Percentiles rank a stretch among this genome's conserved stretches.
Conservation (phyloP, 2,113 vertebrate species). For the Eclectus roratus region DNA sequence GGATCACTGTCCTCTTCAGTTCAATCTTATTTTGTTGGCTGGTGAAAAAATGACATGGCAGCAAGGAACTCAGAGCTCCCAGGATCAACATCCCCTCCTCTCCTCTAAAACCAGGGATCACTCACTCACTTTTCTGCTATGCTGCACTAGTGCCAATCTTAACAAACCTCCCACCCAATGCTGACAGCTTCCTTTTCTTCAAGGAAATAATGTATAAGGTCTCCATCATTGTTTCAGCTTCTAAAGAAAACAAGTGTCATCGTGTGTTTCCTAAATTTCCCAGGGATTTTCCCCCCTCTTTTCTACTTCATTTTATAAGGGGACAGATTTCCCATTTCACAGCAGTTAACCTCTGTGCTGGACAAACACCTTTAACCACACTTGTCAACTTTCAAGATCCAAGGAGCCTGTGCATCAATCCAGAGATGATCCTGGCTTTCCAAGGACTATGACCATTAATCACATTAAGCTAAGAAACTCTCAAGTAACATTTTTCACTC, state of each 20-base stretch:
- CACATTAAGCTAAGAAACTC: background rate
- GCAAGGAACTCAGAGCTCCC: background rate
- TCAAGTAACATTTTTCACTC: background rate
- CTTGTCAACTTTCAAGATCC: background rate
- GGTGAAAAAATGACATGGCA: background rate
- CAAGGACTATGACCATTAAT: background rate
- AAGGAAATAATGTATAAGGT: background rate
- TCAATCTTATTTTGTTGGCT: background rate
- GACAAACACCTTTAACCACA: background rate
- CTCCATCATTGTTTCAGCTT: background rate
- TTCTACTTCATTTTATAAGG: background rate
- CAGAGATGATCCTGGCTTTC: background rate
- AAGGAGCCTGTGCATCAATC: background rate
- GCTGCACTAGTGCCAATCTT: background rate
- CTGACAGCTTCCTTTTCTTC: background rate
- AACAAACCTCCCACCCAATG: background rate
- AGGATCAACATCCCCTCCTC: fast-evolving
- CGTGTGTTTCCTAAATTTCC: background rate
- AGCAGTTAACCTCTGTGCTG: background rate
- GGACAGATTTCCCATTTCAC: background rate
- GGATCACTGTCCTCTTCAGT: background rate
- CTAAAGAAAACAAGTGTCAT: background rate
- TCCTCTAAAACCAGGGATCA: background rate
- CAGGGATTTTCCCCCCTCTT: background rate
- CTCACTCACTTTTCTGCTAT: background rate